phyloP scores from a whole-genome alignment of 2,113 vertebrate species.

The Dromas ardeola region DNA sequence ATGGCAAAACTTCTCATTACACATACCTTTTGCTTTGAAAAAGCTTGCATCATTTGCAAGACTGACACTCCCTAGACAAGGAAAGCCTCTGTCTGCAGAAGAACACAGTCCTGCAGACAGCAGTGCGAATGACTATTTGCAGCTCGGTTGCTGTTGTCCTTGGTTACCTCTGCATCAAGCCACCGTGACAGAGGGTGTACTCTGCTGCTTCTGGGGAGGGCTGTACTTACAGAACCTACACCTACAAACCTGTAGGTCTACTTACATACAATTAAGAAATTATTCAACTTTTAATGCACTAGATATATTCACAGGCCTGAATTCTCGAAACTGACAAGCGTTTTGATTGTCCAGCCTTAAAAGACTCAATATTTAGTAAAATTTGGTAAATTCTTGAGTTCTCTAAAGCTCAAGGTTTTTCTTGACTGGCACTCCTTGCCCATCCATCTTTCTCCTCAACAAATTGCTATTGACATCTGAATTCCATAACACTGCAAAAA shows the following conservation, averaged over 20 bases:
- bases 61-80: neutral
- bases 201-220: neutral
- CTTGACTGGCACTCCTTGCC: neutral
- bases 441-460: neutral
- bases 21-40: neutral
- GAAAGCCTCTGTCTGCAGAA: neutral
- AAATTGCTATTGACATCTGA: neutral
- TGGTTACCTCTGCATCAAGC: neutral
- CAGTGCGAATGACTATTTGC: neutral
- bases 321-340: neutral
- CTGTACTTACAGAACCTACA: neutral
- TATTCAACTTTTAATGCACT: neutral
- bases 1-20: neutral
- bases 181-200: neutral
- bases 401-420: neutral
- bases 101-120: neutral
- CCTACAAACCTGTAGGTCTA: neutral
- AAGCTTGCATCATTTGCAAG: neutral
- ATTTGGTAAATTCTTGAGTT: neutral
- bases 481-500: neutral
- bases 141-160: rapidly evolving
- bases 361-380: neutral
- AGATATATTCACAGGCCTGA: neutral
- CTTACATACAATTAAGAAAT: neutral
- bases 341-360: neutral